These are phyloP conservation scores for Drosophila mettleri DNA, from an alignment of 2,888 invertebrate species.

Conservation along the genomic window DNA sequence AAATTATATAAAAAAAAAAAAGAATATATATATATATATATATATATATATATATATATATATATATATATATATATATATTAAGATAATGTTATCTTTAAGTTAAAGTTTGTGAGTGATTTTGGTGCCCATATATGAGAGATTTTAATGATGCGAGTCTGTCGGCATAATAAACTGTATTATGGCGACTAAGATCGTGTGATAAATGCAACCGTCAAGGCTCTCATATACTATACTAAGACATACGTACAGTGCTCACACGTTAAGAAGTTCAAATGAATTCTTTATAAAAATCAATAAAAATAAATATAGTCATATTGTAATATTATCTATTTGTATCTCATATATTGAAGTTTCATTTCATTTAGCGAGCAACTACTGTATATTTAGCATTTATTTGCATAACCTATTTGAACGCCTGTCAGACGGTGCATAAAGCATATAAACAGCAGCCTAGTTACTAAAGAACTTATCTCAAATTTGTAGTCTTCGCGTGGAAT, in stretches of 20 bases:
- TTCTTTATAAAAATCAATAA: neutral
- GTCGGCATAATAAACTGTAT: slow-evolving; percentile 44
- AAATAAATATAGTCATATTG: neutral
- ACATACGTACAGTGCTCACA: slow-evolving; percentile 12
- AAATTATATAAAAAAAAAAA: slow-evolving; percentile 1
- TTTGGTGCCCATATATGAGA: slow-evolving; percentile 53
- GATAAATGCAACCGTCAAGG: slow-evolving; percentile 52
- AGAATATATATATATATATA: no score
- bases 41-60: no score
- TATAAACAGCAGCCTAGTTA: slow-evolving; percentile 1
- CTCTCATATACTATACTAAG: slow-evolving; percentile 29
- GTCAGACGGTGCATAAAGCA: slow-evolving; percentile 17
- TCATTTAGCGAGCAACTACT: slow-evolving; percentile 1
- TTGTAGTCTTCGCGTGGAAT: slow-evolving; percentile 13
- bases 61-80: slow-evolving; percentile 7
- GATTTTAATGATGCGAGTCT: slow-evolving; percentile 23
- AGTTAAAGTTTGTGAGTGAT: slow-evolving; percentile 55
- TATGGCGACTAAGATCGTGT: slow-evolving; percentile 45
- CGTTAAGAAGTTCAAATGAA: neutral
- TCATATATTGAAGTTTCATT: neutral
- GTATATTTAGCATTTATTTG: slow-evolving; percentile 33
- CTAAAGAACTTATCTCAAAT: slow-evolving; percentile 36
- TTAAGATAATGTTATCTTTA: slow-evolving; percentile 45
- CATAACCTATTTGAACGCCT: slow-evolving; percentile 35
- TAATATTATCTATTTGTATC: neutral